Evolutionary conservation across 2,113 vertebrate species (phyloP).

Genomic region (Ariopsis seemanni): DNA sequence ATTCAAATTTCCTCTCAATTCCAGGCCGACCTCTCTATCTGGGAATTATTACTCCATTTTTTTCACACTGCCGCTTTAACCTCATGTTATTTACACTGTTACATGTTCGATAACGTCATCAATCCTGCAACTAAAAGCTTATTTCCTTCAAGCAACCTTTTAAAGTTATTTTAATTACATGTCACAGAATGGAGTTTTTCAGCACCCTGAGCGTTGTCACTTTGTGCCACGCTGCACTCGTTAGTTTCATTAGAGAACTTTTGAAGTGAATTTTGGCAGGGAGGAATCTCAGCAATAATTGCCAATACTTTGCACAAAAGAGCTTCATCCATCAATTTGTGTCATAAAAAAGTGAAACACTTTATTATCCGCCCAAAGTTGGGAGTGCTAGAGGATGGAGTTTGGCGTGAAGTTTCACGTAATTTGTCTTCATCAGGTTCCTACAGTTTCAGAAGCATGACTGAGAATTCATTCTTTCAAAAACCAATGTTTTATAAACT

Average conservation of each 20-base stretch:
- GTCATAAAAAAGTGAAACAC: slow-evolving; percentile 40
- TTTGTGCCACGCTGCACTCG: neutral
- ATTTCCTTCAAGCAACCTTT: neutral
- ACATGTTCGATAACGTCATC: neutral
- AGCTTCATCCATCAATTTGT: slow-evolving; percentile 53
- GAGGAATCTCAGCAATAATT: slow-evolving; percentile 45
- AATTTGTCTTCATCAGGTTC: slow-evolving; percentile 55
- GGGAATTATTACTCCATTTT: neutral
- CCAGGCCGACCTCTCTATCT: neutral
- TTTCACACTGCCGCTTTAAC: neutral
- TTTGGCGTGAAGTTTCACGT: slow-evolving; percentile 30
- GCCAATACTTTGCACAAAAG: slow-evolving; percentile 47
- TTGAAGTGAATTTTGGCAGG: slow-evolving; percentile 16
- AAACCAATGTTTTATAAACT: slow-evolving; percentile 4
- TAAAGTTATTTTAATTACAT: neutral
- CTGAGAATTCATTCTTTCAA: neutral
- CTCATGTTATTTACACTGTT: neutral
- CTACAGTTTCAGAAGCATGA: slow-evolving; percentile 6
- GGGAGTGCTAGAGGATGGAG: slow-evolving; percentile 11
- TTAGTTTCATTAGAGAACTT: slow-evolving; percentile 11
- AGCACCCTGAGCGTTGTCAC: neutral
- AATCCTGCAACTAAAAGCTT: neutral
- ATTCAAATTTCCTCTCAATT: neutral
- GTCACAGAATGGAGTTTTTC: neutral
- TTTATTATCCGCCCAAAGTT: slow-evolving; percentile 44